phyloP scores from a whole-genome alignment of 2,888 invertebrate genomes.

The Leucania comma region DNA sequence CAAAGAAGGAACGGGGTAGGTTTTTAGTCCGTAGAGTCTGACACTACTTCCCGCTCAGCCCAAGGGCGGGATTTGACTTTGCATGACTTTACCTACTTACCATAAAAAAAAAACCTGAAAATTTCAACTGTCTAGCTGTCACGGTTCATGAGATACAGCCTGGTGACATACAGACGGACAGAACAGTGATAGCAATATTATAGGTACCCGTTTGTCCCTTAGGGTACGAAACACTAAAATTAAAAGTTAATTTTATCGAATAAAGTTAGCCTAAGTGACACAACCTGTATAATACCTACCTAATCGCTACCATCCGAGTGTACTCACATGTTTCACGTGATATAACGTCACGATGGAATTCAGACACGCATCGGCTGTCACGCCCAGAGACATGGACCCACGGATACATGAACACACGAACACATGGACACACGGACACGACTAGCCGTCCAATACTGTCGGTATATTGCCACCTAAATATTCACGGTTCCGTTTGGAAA shows the following conservation, averaged over 20 bases:
- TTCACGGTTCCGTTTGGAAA: not conserved
- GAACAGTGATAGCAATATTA: no score
- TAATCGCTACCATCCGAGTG: not conserved
- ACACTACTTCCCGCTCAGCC: no score
- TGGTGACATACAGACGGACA: no score
- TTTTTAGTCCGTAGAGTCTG: no score
- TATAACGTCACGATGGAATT: constrained; percentile 34
- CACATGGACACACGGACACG: constrained; percentile 3
- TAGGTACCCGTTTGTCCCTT: no score
- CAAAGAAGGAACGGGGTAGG: no score
- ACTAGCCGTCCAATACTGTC: constrained; percentile 29
- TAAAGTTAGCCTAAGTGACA: not conserved
- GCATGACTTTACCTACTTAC: no score
- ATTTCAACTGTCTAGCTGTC: no score
- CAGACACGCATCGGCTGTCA: constrained; percentile 28
- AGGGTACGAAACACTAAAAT: no score
- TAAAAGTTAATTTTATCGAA: not conserved
- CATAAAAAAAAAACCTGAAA: no score
- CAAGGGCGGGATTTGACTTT: no score
- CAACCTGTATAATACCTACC: not conserved
- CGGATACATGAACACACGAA: constrained; percentile 1
- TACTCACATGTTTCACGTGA: constrained; percentile 29
- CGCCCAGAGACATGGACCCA: constrained; percentile 9
- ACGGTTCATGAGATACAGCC: no score
- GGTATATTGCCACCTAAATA: constrained; percentile 19